Base-by-base conservation (phyloP, 2,113 vertebrate genomes). In the Amblyopsis rosae region DNA sequence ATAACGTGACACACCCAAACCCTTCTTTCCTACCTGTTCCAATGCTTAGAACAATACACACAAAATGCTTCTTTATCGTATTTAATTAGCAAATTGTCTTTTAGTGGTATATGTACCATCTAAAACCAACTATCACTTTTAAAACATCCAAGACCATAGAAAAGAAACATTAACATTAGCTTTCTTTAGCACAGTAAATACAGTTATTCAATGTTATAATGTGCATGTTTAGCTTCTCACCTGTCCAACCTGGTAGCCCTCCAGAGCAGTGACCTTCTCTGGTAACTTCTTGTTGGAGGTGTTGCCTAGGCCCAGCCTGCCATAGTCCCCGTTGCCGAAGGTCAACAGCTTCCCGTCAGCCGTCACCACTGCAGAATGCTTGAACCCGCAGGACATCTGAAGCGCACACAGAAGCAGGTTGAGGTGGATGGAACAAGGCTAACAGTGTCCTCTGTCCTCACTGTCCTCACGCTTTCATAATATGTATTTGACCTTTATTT, bases 231-330 rank as follows among this genome's bases (percentile, higher is more conserved):
- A n/a, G 13, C 16, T 12, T 10, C 75, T n/a, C 12, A 88, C 90
- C 91, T 93, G 92, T 77, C 92, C 91, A 0, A 94, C 87, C 61
- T 90, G 90, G 79, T 90, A 90, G 0, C 91, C 91, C 72, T 94
- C 93, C 59, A 94, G 87, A 3, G 93, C 90, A 0, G 89, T 89
- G 15, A 94, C 93, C 62, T 91, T 92, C 84, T 94, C 93, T 1
- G 93, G 93, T 0, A 93, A 74, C 84, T 93, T 93, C 88, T 94
- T 94, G 89, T 94, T 94, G 0, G 93, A 94, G 8, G 93, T 94
- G 65, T 93, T 93, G 70, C 93, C 91, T 33, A 93, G 86, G 1
- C 93, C 93, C 62, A 94, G 85, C 4, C 93, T 64, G n/a, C 93
- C 93, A 11, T 93, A 94, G 65, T 94, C 93, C 0, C 93, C 93